These are phyloP conservation scores for Cetoscarus ocellatus DNA, from an alignment of 2,797 vertebrate species.

Conservation along the genomic window DNA sequence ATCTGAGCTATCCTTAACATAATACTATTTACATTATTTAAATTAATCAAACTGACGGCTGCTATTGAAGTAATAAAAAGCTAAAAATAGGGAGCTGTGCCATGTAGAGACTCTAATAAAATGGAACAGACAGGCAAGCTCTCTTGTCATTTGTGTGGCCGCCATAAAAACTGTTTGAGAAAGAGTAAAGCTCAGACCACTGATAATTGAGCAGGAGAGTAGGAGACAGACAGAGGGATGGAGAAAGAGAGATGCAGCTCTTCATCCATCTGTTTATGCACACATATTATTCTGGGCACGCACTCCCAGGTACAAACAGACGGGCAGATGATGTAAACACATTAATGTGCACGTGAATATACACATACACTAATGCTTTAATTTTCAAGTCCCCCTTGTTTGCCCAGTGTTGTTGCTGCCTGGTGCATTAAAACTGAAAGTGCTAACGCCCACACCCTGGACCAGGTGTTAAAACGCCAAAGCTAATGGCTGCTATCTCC, in stretches of 20 bases:
- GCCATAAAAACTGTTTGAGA: slow-evolving; percentile 43
- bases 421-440: slow-evolving; percentile 47
- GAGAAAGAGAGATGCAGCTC: slow-evolving; percentile 36
- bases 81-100: not conserved
- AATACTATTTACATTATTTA: slow-evolving; percentile 27
- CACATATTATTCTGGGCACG: slow-evolving; percentile 61
- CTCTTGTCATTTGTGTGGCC: slow-evolving; percentile 16
- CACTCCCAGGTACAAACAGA: slow-evolving; percentile 57
- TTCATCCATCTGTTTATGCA: slow-evolving; percentile 65
- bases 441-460: slow-evolving; percentile 13
- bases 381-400: slow-evolving; percentile 36
- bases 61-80: slow-evolving; percentile 37
- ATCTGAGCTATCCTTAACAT: too few species aligned
- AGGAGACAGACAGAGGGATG: slow-evolving; percentile 12
- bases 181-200: slow-evolving; percentile 31
- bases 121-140: slow-evolving; percentile 2
- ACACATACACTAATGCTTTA: slow-evolving; percentile 1
- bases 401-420: slow-evolving; percentile 34
- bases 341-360: slow-evolving; percentile 10
- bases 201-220: slow-evolving; percentile 30
- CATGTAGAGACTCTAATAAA: slow-evolving; percentile 15
- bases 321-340: slow-evolving; percentile 54
- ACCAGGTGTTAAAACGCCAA: slow-evolving; percentile 65
- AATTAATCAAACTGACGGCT: slow-evolving; percentile 29
- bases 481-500: slow-evolving; percentile 49